Percentiles rank a stretch among this genome's conserved stretches.
phyloP scores from a whole-genome alignment of 2,113 vertebrate genomes.

The Charina bottae region DNA sequence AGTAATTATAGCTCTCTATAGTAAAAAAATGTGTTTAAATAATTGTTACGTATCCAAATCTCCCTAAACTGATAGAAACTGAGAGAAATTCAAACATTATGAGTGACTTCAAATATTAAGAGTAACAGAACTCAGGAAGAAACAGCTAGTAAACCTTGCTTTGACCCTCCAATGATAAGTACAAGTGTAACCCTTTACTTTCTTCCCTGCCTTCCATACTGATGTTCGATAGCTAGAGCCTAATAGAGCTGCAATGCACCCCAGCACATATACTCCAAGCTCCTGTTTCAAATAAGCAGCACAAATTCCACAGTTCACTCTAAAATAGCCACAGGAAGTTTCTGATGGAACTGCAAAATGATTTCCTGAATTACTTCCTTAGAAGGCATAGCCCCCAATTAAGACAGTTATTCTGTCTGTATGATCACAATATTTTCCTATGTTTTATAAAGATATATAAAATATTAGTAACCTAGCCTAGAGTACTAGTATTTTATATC shows the following conservation, averaged over 20 bases:
- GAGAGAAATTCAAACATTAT: background rate
- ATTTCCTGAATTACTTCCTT: constrained; percentile 1
- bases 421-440: background rate
- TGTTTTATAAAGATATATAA: background rate
- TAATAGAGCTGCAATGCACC: background rate
- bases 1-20: background rate
- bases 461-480: background rate
- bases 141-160: background rate
- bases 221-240: background rate
- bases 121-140: background rate
- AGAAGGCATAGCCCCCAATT: background rate
- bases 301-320: background rate
- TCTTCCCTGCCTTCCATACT: background rate
- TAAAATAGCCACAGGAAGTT: background rate
- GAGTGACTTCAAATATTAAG: background rate
- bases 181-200: background rate
- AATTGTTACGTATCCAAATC: background rate
- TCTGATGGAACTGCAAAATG: background rate
- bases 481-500: background rate
- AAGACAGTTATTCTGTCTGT: background rate
- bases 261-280: background rate
- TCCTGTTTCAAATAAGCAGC: background rate
- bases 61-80: background rate
- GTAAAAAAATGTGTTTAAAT: background rate
- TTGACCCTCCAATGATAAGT: background rate